Percentiles rank a stretch among this genome's conserved stretches.
phyloP scores from a whole-genome alignment of 2,888 invertebrate species.

The Acleris literana region DNA sequence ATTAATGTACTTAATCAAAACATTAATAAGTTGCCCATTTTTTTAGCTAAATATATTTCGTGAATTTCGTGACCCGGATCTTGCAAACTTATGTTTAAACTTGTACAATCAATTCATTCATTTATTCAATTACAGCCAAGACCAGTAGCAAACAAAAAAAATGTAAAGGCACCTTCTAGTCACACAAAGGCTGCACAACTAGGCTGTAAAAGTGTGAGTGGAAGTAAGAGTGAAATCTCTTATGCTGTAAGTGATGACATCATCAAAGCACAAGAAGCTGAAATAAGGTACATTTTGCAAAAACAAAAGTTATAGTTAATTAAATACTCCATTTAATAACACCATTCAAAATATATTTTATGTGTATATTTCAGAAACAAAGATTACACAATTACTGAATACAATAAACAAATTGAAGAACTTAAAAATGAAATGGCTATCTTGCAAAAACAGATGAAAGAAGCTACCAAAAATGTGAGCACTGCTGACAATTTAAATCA shows the following conservation, averaged over 20 bases:
- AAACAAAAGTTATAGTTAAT: too few species aligned
- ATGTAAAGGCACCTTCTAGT: constrained; percentile 50
- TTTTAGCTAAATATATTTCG: too few species aligned
- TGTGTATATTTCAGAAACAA: constrained; percentile 64
- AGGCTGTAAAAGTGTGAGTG: constrained; percentile 44
- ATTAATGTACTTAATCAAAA: too few species aligned
- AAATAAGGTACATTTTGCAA: constrained; percentile 63
- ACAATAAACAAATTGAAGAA: constrained; percentile 74
- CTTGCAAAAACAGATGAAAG: constrained; percentile 55
- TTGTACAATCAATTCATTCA: not conserved
- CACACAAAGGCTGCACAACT: constrained; percentile 51
- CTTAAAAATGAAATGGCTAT: constrained; percentile 64
- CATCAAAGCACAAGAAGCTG: constrained; percentile 72
- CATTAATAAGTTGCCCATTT: too few species aligned
- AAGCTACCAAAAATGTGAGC: constrained; percentile 43
- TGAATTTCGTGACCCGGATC: too few species aligned
- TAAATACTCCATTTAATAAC: not conserved
- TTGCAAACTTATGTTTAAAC: too few species aligned
- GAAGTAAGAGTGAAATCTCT: constrained; percentile 48
- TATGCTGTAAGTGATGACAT: constrained; percentile 53
- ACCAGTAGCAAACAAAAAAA: constrained; percentile 51
- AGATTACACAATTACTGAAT: constrained; percentile 71
- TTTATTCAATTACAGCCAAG: constrained; percentile 61
- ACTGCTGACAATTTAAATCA: constrained; percentile 51
- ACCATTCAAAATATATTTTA: not conserved